Evolutionary conservation across 2,797 vertebrate genomes (phyloP), one percentile per base, ranked within the genome.

Genomic region (Galaxias olidus): DNA sequence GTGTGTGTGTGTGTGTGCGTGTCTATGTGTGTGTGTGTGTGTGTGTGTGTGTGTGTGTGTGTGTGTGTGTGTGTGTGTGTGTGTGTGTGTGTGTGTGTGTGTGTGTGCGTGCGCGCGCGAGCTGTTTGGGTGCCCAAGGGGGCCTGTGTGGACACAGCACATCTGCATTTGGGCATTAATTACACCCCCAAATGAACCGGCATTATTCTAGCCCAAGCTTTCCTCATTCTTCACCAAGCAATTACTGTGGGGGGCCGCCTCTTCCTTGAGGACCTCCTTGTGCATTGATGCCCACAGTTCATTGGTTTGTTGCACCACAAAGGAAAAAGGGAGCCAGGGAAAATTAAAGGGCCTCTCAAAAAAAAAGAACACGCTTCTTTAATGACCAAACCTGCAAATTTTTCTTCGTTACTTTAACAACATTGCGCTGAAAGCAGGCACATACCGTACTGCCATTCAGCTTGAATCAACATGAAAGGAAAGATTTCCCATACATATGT

Each of bases 91-190:
- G 19, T 42, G 20, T 58, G 54, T 42, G 45, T 44, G 19, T 45
- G 15, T 19, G 13, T 40, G 42, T 48, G 20, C 53, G 43, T 53
- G 51, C 48, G 19, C 13, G 12, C 56, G 44, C 41, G 15, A n/a
- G 48, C 2, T 49, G 10, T 48, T 41, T 11, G n/a, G 55, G 42
- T 59, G 50, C 61, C 52, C 45, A 4, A 19, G 17, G 61, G 66
- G 67, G 71, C 41, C 54, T 65, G 66, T 65, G 69, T 48, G 67
- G 66, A 73, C 46, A 51, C 63, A 41, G 18, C 58, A 63, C 57
- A 73, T 77, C 66, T 69, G 52, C 71, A 73, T 79, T 66, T 67
- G 71, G 66, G 65, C 30, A 77, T 80, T 81, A 77, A 81, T 85
- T 82, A 81, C 75, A 65, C 56, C 65, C 68, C 68, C 76, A 46